Evolutionary conservation across 2,113 vertebrate genomes (phyloP), one percentile per base, ranked within the genome.

Genomic region (Erythrocercus mccallii): DNA sequence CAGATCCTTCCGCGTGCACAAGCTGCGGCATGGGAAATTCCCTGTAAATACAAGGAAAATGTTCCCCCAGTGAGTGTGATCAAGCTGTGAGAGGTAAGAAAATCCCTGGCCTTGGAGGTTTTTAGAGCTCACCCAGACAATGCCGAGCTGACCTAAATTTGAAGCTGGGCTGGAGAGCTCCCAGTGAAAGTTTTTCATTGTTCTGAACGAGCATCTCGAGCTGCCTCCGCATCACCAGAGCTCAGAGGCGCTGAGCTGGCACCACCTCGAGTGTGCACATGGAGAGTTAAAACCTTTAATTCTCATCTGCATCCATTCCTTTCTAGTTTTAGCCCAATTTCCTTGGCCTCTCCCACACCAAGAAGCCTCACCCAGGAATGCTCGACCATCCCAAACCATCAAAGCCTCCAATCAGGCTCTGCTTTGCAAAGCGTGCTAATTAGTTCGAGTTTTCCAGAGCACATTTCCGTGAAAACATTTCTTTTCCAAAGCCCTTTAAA

Each of bases 61-160:
- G 6, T 9, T 10, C 3, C 13, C 25, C 6, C 61, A 25, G 5
- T 5, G 15, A 61, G 6, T 2, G 19, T 9, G 10, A 31, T 9
- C 24, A 37, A 10, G 38, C 22, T 15, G 25, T 4, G 44, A 76
- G 23, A 35, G 9, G 22, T 8, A 11, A 53, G 13, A 17, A 91
- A 68, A 35, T 24, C n/a, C 35, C 40, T 22, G 15, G 11, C n/a
- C 58, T 47, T 15, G 48, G 40, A 37, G 16, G n/a, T 33, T 57
- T 88, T 7, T 20, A 44, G 65, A 62, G 24, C 56, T 53, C 38
- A 12, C 5, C 10, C 31, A 6, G 45, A 3, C 40, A 54, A 8
- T 9, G 15, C 21, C n/a, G 53, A 35, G 22, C 37, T 78, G 50
- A 38, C 24, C 64, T 48, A 4, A 15, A 57, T n/a, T 2, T 40